A percentile compares a stretch with the other conserved stretches of the same genome.
Evolutionary conservation across 92 coral and sea anemone species (phyloP).

Genomic region (Plumapathes pennacea): DNA sequence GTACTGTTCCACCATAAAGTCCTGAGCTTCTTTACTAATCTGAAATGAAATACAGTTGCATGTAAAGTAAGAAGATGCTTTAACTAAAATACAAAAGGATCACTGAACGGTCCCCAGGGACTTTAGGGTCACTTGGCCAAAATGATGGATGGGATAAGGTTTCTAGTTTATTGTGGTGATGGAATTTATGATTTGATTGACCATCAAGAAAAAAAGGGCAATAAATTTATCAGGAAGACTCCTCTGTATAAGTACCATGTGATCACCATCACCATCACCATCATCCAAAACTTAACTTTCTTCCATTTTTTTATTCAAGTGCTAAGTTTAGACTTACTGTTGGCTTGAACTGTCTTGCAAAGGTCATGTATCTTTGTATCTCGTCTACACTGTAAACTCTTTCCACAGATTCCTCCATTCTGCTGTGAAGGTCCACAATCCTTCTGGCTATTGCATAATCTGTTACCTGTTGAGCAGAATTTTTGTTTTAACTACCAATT

Average conservation of each 20-base stretch:
- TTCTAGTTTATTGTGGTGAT: too few species aligned
- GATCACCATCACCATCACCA: too few species aligned
- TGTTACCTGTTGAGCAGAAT: conserved; percentile 54
- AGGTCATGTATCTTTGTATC: conserved; percentile 86
- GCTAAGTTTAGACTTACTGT: conserved; percentile 75
- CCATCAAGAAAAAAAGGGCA: too few species aligned
- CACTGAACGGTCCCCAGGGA: neutral
- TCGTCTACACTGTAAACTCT: conserved; percentile 96
- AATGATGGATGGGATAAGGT: too few species aligned
- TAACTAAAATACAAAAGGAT: neutral
- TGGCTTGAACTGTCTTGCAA: conserved; percentile 97
- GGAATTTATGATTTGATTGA: too few species aligned
- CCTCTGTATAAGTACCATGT: too few species aligned
- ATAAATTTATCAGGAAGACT: too few species aligned
- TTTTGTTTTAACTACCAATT: neutral
- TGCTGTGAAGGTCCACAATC: conserved; percentile 92
- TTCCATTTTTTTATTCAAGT: too few species aligned
- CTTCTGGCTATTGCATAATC: conserved; percentile 98
- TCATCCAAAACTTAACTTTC: too few species aligned
- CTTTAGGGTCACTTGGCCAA: too few species aligned
- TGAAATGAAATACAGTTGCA: conserved; percentile 7
- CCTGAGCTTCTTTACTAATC: conserved; percentile 98
- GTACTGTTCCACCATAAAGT: conserved; percentile 91
- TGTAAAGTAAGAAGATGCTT: neutral
- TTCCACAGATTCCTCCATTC: conserved; percentile 92